A percentile compares a stretch with the other conserved stretches of the same genome.
These are phyloP conservation scores for Oeneis ivallda DNA, from an alignment of 2,888 invertebrate genomes.

Conservation along the genomic window DNA sequence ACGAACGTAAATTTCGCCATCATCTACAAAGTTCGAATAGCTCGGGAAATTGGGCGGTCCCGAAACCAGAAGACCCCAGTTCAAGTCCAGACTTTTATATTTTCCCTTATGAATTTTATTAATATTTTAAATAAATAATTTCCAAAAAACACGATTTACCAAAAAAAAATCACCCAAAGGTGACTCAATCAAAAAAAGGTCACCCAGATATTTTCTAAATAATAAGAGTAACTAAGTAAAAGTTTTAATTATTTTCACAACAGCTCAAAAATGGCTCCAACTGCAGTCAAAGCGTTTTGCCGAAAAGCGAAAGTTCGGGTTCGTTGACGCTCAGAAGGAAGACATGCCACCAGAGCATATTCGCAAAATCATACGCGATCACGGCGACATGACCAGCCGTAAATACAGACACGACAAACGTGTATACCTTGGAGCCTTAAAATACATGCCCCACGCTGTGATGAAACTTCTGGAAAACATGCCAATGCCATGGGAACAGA, in stretches of 20 bases:
- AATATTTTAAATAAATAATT: too few species aligned
- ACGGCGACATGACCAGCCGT: slow-evolving; percentile 99
- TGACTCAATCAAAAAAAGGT: too few species aligned
- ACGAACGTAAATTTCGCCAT: too few species aligned
- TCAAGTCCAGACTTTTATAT: too few species aligned
- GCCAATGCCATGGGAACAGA: slow-evolving; percentile 99
- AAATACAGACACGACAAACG: slow-evolving; percentile 99
- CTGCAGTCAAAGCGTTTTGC: slow-evolving; percentile 99
- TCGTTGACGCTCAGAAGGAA: slow-evolving; percentile 99
- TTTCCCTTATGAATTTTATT: too few species aligned
- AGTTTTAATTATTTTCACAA: slow-evolving; percentile 34
- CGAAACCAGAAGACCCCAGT: too few species aligned
- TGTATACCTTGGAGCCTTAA: slow-evolving; percentile 98
- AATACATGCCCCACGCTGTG: slow-evolving; percentile 99
- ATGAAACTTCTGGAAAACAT: slow-evolving; percentile 99
- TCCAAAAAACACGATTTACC: too few species aligned
- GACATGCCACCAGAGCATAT: slow-evolving; percentile 99
- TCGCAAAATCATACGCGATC: slow-evolving; percentile 98
- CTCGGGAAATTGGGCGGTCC: too few species aligned
- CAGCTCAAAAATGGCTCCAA: slow-evolving; percentile 98
- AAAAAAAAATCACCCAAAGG: too few species aligned
- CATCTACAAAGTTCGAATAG: too few species aligned
- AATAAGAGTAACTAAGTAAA: too few species aligned
- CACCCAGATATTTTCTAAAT: too few species aligned
- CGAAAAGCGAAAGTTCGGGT: slow-evolving; percentile 99